phyloP scores from a whole-genome alignment of 2,888 invertebrate species.

The Agrotis exclamationis region DNA sequence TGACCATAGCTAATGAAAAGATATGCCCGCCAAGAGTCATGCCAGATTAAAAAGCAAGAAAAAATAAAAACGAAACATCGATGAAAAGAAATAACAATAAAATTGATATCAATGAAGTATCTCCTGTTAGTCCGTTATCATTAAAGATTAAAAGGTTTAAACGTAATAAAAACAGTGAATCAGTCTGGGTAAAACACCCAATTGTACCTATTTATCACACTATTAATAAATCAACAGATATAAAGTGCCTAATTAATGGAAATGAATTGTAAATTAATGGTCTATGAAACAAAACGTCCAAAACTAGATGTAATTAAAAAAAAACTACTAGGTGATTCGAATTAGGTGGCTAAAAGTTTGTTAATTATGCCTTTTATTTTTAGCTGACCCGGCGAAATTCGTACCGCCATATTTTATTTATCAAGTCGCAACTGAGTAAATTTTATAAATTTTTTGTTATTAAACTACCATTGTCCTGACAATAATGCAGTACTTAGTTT shows the following conservation, averaged over 20 bases:
- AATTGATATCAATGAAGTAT: background rate
- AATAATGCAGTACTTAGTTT: too few relatives aligned
- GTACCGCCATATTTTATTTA: too few relatives aligned
- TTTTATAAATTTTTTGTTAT: too few relatives aligned
- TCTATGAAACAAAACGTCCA: background rate
- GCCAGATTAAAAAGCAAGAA: background rate
- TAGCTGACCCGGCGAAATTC: too few relatives aligned
- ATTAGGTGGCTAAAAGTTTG: too few relatives aligned
- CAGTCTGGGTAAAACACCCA: conserved; percentile 6
- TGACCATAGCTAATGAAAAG: background rate
- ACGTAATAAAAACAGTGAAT: conserved; percentile 15
- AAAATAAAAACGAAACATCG: background rate
- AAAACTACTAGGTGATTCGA: too few relatives aligned
- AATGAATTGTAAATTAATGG: conserved; percentile 7
- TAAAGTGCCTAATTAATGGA: background rate
- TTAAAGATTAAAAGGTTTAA: conserved; percentile 9
- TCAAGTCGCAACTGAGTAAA: too few relatives aligned
- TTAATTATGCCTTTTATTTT: too few relatives aligned
- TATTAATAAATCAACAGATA: conserved; percentile 17
- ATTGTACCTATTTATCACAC: background rate
- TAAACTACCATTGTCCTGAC: too few relatives aligned
- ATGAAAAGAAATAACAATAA: background rate
- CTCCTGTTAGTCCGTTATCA: background rate
- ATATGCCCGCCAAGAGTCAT: background rate
- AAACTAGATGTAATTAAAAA: too few relatives aligned